phyloP scores from a whole-genome alignment of 2,797 vertebrate genomes.

The Chromobotia macracanthus region DNA sequence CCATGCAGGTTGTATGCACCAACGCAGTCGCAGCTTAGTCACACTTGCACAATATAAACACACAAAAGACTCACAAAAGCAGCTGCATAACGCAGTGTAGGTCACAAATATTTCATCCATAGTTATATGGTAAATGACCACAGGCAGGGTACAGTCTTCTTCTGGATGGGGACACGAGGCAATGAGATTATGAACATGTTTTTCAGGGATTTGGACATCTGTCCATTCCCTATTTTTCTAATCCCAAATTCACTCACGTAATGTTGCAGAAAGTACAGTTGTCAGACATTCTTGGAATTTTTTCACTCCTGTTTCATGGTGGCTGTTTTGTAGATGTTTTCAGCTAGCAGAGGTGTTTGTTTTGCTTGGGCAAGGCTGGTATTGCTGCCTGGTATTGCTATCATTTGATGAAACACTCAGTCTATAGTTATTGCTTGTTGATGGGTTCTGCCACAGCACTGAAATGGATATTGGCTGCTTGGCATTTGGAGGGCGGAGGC shows the following conservation, averaged over 20 bases:
- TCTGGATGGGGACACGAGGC: slow-evolving; percentile 59
- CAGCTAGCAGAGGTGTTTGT: slow-evolving; percentile 60
- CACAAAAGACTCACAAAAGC: slow-evolving; percentile 62
- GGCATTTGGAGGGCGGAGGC: slow-evolving; percentile 32
- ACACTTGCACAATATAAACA: slow-evolving; percentile 49
- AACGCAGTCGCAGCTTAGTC: slow-evolving; percentile 49
- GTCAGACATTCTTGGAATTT: slow-evolving; percentile 20
- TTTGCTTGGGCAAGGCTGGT: slow-evolving; percentile 68
- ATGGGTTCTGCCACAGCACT: slow-evolving; percentile 56
- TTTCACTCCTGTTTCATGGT: slow-evolving; percentile 10
- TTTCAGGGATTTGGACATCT: slow-evolving; percentile 49
- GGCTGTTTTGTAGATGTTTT: slow-evolving; percentile 33
- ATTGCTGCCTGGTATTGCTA: slow-evolving; percentile 85
- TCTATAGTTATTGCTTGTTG: slow-evolving; percentile 72
- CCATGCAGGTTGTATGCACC: slow-evolving; percentile 71
- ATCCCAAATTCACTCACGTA: slow-evolving; percentile 34
- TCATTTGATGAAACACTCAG: slow-evolving; percentile 70
- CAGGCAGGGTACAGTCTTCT: slow-evolving; percentile 39
- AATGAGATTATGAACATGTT: slow-evolving; percentile 62
- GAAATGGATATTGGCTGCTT: slow-evolving; percentile 30
- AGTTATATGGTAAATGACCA: slow-evolving; percentile 54
- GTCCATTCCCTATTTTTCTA: slow-evolving; percentile 51
- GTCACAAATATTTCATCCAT: slow-evolving; percentile 54
- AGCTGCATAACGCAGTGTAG: slow-evolving; percentile 58
- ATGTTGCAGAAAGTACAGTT: slow-evolving; percentile 13